These are phyloP conservation scores for Harpagoxenus sublaevis DNA, from an alignment of 2,888 invertebrate species.

Conservation along the genomic window DNA sequence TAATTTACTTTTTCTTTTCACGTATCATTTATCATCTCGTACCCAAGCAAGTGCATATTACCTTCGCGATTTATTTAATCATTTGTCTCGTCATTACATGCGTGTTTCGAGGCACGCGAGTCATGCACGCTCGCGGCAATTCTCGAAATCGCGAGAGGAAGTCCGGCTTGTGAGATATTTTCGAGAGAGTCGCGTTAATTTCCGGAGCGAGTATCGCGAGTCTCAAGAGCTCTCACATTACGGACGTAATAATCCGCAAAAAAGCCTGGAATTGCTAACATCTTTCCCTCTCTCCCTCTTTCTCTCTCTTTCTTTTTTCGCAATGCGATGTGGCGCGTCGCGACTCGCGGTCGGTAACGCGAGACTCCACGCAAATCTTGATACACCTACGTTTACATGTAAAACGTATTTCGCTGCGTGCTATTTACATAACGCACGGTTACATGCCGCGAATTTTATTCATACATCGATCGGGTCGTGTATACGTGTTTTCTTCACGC, in stretches of 20 bases:
- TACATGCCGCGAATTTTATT: conserved; percentile 66
- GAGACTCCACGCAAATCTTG: conserved; percentile 82
- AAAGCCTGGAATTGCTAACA: conserved; percentile 65
- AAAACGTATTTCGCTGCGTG: conserved; percentile 72
- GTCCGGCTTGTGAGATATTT: conserved; percentile 34
- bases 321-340: conserved; percentile 20
- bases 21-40: background rate
- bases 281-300: conserved; percentile 28
- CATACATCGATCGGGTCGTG: conserved; percentile 42
- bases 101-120: conserved; percentile 37
- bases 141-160: conserved; percentile 39
- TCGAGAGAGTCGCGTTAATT: conserved; percentile 58
- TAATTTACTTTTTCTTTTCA: too few relatives aligned
- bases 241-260: conserved; percentile 70
- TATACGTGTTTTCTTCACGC: conserved; percentile 65
- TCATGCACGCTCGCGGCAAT: conserved; percentile 4
- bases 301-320: background rate
- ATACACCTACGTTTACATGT: conserved; percentile 77
- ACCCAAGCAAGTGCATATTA: conserved; percentile 4
- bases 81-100: conserved; percentile 53
- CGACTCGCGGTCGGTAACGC: conserved; percentile 72
- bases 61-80: conserved; percentile 9
- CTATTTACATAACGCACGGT: conserved; percentile 78
- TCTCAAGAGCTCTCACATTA: conserved; percentile 58
- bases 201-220: conserved; percentile 40